phyloP scores from a whole-genome alignment of 2,113 vertebrate species.

The Fulica atra region DNA sequence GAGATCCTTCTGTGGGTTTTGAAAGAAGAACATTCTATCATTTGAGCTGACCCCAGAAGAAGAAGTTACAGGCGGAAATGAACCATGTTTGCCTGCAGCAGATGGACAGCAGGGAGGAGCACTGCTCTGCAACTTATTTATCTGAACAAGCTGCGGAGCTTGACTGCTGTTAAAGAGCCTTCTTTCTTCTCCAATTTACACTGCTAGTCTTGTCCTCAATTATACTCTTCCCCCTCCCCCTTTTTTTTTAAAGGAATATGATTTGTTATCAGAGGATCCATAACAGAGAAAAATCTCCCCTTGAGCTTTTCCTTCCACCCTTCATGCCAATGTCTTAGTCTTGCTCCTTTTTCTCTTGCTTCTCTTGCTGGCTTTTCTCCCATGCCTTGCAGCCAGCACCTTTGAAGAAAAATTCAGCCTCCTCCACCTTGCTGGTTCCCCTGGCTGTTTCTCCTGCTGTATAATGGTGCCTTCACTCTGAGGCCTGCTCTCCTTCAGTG shows the following conservation, averaged over 20 bases:
- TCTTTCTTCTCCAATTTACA: background rate
- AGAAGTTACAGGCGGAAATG: background rate
- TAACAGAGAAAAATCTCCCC: constrained; percentile 48
- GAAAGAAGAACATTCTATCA: background rate
- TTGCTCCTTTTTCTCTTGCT: background rate
- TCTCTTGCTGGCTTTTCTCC: constrained; percentile 38
- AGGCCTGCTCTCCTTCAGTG: constrained; percentile 16
- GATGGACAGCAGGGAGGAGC: background rate
- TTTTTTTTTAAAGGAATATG: background rate
- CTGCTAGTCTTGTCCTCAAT: background rate
- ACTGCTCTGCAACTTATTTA: background rate
- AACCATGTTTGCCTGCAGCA: background rate
- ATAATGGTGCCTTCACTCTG: background rate
- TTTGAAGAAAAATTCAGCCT: constrained; percentile 31
- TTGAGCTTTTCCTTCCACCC: background rate
- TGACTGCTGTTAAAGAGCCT: background rate
- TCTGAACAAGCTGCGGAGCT: background rate
- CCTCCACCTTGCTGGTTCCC: background rate
- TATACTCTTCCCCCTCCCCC: background rate
- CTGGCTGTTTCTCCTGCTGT: background rate
- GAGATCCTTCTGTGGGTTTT: background rate
- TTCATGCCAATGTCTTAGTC: constrained; percentile 16
- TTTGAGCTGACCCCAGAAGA: background rate
- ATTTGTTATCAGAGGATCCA: constrained; percentile 36
- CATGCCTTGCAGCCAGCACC: constrained; percentile 41